Base-by-base conservation (phyloP, 2,888 invertebrate genomes). In the Drosophila greeni region DNA sequence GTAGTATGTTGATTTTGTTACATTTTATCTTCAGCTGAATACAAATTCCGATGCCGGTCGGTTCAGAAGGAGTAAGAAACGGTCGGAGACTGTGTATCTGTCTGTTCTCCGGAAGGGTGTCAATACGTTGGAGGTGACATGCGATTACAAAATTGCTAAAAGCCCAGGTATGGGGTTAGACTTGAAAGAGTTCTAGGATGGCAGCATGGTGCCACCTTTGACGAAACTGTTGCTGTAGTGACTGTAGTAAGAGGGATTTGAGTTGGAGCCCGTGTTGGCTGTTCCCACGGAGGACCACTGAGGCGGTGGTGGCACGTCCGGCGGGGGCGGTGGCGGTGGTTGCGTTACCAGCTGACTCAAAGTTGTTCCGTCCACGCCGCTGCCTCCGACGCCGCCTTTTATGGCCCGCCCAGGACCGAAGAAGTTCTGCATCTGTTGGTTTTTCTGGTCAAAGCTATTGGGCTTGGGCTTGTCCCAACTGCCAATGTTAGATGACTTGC, bases 361-460 rank as follows among this genome's bases (percentile, higher is more conserved):
- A 14, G 45, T 47, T 9, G 31, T 1, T 5, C 45, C 45, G 1
- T 47, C 45, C 18, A 47, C 1, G 7, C 6, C 16, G 3, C 24
- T 4, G 6, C 18, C 26, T 4, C 16, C 36, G 8, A 23, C 31
- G 1, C 66, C 36, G 3, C 79, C 84, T 31, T 79, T 82, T 2
- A 82, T 82, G 9, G 81, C 84, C 2, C 81, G 82, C 1, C 84
- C 84, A 3, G 76, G 71, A 6, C 70, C 74, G 39, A 68, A 82
- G 29, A 42, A 43, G 24, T 66, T 69, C 5, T 77, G 62, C 4
- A 55, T 58, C 3, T 69, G 74, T 5, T 67, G 57, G 2, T 64
- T 69, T 2, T 26, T 42, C 6, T 47, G 33, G 0, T 64, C 43
- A 18, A 16, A 47, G 2, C 53, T 61, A 48, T 36, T 48, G 14